These are phyloP conservation scores for Hydrotaea diabolus DNA, from an alignment of 2,888 invertebrate species.

Conservation along the genomic window DNA sequence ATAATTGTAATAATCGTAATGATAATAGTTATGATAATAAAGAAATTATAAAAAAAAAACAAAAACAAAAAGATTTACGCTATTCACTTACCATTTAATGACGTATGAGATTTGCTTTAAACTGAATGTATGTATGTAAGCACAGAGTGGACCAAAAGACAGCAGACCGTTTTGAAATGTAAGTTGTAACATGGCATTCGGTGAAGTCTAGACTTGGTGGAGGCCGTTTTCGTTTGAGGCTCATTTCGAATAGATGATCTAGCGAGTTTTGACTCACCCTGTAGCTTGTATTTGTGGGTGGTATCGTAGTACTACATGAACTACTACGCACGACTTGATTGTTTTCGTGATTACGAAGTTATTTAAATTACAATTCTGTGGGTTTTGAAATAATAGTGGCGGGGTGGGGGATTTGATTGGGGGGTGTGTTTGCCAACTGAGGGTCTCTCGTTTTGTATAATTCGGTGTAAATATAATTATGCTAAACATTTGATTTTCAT, in stretches of 20 bases:
- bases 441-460: constrained; percentile 40
- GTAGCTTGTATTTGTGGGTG: not conserved
- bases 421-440: not conserved
- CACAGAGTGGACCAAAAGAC: not conserved
- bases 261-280: not conserved
- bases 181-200: no score
- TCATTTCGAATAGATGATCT: no score
- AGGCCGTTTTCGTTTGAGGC: no score
- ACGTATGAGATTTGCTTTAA: constrained; percentile 44
- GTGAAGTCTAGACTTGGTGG: no score
- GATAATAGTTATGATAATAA: not conserved
- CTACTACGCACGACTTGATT: not conserved
- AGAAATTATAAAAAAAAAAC: not conserved
- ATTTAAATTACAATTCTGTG: constrained; percentile 12
- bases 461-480: constrained; percentile 65
- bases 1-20: not conserved
- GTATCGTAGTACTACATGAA: not conserved
- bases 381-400: constrained; percentile 27
- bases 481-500: constrained; percentile 48
- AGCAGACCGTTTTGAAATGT: no score
- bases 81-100: constrained; percentile 45
- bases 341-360: not conserved
- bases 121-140: not conserved
- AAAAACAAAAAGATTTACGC: not conserved
- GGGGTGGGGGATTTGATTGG: not conserved